Percentiles rank a stretch among this genome's conserved stretches.
Conservation (phyloP, 2,113 vertebrate genomes). For the Myocastor coypus region DNA sequence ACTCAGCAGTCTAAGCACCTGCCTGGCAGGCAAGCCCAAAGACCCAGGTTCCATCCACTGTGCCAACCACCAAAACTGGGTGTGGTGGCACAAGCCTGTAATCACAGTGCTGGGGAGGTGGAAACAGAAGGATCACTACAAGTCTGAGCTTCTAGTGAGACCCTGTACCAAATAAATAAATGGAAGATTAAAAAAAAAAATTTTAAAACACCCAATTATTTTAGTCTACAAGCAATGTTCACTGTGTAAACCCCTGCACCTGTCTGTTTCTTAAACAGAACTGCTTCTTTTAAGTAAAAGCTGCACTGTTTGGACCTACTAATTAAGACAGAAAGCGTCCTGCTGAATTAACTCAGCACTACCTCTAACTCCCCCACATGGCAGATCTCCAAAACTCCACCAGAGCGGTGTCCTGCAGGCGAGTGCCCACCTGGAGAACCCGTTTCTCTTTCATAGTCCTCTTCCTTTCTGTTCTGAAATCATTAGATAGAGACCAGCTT, state of each 20-base stretch:
- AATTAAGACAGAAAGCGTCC: neutral
- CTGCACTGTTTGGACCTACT: neutral
- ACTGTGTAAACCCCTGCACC: neutral
- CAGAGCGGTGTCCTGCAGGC: neutral
- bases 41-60: too few species aligned
- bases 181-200: too few species aligned
- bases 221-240: neutral
- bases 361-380: neutral
- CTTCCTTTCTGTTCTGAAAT: neutral
- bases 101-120: too few species aligned
- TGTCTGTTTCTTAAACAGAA: neutral
- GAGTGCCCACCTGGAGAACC: neutral
- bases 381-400: neutral
- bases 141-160: too few species aligned
- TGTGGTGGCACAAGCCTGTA: too few species aligned
- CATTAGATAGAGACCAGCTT: conserved; percentile 70
- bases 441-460: neutral
- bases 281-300: neutral
- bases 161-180: too few species aligned
- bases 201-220: neutral
- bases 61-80: too few species aligned
- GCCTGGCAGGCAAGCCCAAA: too few species aligned
- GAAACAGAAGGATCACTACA: too few species aligned
- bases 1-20: too few species aligned
- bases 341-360: neutral